These are phyloP conservation scores for Tenthredo distinguenda DNA, from an alignment of 2,888 invertebrate genomes.

Conservation along the genomic window DNA sequence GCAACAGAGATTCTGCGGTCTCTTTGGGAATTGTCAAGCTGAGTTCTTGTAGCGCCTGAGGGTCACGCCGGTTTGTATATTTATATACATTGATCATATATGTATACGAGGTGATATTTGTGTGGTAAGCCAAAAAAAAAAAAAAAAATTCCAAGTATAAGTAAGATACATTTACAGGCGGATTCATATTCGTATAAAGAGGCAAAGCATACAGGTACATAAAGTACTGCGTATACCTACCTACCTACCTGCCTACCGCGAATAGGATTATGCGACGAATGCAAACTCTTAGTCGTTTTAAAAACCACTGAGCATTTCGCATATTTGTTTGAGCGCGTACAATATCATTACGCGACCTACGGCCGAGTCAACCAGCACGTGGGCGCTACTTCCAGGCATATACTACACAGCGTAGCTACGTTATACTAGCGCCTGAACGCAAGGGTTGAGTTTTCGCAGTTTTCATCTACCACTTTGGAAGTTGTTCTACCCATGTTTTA, in stretches of 20 bases:
- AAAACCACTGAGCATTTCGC: constrained; percentile 67
- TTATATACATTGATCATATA: not conserved
- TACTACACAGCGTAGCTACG: constrained; percentile 2
- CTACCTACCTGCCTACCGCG: constrained; percentile 2
- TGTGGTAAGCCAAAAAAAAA: not conserved
- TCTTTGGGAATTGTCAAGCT: constrained; percentile 69
- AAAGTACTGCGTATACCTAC: constrained; percentile 5
- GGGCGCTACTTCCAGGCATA: not conserved
- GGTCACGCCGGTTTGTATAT: constrained; percentile 4
- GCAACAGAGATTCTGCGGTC: constrained; percentile 74
- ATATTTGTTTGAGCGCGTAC: constrained; percentile 69
- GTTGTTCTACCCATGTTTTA: constrained; percentile 12
- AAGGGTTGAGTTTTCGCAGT: not conserved
- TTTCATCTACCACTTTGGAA: constrained; percentile 36
- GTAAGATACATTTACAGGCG: constrained; percentile 9
- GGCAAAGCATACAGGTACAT: not conserved
- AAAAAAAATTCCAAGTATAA: not conserved
- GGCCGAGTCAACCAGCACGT: constrained; percentile 37
- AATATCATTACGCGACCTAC: constrained; percentile 66
- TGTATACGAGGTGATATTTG: not conserved
- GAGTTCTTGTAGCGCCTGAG: constrained; percentile 63
- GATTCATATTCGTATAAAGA: constrained; percentile 2
- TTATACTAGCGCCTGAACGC: not conserved
- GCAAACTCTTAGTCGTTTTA: constrained; percentile 62
- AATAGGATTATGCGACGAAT: constrained; percentile 66